A percentile compares a stretch with the other conserved stretches of the same genome.
Evolutionary conservation across 2,113 vertebrate species (phyloP).

Genomic region (Syngnathoides biaculeatus): DNA sequence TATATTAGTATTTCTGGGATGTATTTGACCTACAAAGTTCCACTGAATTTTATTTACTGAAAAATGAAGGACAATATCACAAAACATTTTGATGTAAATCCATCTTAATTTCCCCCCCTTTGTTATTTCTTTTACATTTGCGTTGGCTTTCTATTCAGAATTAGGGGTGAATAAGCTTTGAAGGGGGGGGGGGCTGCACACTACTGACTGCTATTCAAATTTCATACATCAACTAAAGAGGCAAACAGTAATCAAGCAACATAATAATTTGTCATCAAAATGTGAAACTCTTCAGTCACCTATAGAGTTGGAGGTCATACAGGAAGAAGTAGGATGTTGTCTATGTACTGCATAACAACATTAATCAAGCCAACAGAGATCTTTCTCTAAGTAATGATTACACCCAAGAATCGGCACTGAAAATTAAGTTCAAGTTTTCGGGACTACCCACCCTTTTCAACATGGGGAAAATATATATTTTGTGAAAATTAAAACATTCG

Average conservation of each 20-base stretch:
- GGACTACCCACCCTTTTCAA: not conserved
- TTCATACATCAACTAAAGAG: not conserved
- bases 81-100: not conserved
- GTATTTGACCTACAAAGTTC: too few species aligned
- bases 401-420: not conserved
- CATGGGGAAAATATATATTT: not conserved
- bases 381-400: not conserved
- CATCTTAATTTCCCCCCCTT: not conserved
- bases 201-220: not conserved
- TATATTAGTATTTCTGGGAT: too few species aligned
- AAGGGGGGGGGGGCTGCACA: not conserved
- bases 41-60: too few species aligned
- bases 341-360: slow-evolving; percentile 17
- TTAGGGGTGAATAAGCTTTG: not conserved
- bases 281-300: not conserved
- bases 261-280: not conserved
- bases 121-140: too few species aligned
- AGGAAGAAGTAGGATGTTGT: too few species aligned
- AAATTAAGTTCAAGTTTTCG: not conserved
- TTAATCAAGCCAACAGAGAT: slow-evolving; percentile 15
- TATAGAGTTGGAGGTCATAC: not conserved
- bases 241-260: not conserved
- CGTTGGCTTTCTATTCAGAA: not conserved
- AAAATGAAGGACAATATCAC: too few species aligned
- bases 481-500: not conserved